Evolutionary conservation across 2,113 vertebrate genomes (phyloP).

Genomic region (Tachuris rubrigastra): DNA sequence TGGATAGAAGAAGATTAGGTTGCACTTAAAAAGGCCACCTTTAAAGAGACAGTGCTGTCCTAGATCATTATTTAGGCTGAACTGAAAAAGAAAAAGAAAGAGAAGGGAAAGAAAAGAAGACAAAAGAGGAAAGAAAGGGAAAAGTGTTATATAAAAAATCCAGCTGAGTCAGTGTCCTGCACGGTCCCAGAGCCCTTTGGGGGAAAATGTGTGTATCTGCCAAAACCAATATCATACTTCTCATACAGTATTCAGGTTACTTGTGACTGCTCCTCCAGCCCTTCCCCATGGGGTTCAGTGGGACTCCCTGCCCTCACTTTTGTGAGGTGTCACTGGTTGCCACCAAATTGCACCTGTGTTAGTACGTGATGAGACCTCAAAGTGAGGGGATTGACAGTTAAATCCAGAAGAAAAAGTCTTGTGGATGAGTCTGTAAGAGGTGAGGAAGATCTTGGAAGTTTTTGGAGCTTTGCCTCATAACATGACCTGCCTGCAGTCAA

Average conservation of each 20-base stretch:
- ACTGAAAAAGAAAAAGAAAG: conserved; percentile 23
- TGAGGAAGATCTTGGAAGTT: not conserved
- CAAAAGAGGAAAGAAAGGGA: not conserved
- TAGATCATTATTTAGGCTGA: conserved; percentile 62
- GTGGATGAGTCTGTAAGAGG: not conserved
- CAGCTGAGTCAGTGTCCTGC: not conserved
- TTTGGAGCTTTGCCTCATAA: not conserved
- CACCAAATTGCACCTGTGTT: not conserved
- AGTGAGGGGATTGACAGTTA: not conserved
- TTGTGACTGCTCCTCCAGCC: not conserved
- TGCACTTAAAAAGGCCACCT: conserved; percentile 75
- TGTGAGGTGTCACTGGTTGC: not conserved
- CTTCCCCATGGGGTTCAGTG: not conserved
- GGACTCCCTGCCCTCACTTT: not conserved
- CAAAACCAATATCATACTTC: not conserved
- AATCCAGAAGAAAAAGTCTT: not conserved
- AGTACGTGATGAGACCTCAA: not conserved
- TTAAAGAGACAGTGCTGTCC: conserved; percentile 79
- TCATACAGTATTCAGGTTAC: not conserved
- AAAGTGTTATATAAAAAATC: not conserved
- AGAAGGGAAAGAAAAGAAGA: not conserved
- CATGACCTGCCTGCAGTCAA: not conserved
- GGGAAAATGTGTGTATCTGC: not conserved
- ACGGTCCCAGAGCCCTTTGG: not conserved
- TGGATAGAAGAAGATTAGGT: conserved; percentile 85